Conservation (phyloP, 2,797 vertebrate genomes). For the Platyrinchus mystaceus region DNA sequence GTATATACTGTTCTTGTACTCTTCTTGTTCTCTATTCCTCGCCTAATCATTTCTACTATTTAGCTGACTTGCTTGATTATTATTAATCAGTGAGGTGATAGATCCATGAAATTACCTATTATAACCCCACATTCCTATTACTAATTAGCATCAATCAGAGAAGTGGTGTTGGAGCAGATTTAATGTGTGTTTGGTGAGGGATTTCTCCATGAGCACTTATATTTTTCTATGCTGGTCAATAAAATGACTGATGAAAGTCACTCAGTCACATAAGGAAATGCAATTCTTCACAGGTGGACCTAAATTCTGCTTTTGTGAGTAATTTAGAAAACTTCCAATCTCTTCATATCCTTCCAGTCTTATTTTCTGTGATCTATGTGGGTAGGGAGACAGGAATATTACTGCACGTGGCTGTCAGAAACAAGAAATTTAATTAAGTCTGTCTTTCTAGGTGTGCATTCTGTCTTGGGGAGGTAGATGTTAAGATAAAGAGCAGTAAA, state of each 20-base stretch:
- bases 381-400: not conserved
- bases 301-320: not conserved
- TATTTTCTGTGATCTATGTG: not conserved
- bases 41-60: not conserved
- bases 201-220: not conserved
- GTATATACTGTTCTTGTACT: not conserved
- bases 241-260: not conserved
- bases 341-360: not conserved
- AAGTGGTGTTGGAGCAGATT: not conserved
- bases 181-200: not conserved
- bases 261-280: not conserved
- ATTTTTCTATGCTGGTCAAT: not conserved
- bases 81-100: not conserved
- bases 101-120: not conserved
- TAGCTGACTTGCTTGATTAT: not conserved
- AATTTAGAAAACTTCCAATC: not conserved
- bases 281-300: not conserved
- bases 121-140: not conserved
- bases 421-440: conserved; percentile 2
- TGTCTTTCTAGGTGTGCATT: not conserved
- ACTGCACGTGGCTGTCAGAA: not conserved
- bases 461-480: not conserved
- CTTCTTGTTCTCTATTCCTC: not conserved
- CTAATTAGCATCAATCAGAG: not conserved
- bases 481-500: not conserved